phyloP scores from a whole-genome alignment of 2,797 vertebrate species.

The Gallirallus australis region DNA sequence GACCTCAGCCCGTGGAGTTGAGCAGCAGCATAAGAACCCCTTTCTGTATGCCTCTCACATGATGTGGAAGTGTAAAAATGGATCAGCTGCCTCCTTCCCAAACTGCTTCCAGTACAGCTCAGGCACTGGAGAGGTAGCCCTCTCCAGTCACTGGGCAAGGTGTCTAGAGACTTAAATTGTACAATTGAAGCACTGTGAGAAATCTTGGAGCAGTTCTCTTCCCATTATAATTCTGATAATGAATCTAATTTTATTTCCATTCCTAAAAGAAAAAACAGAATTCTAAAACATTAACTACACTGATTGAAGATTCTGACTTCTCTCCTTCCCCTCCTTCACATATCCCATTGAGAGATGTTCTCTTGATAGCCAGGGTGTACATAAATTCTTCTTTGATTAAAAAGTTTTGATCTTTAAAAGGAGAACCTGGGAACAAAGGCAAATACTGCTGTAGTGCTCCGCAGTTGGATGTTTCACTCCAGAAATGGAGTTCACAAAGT shows the following conservation, averaged over 20 bases:
- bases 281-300: background rate
- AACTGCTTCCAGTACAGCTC: background rate
- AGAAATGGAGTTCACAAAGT: background rate
- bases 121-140: no score
- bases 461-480: background rate
- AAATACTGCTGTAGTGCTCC: background rate
- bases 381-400: background rate
- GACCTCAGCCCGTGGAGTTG: background rate
- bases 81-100: background rate
- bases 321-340: background rate
- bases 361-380: background rate
- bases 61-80: background rate
- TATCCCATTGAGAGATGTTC: background rate
- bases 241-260: background rate
- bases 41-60: background rate
- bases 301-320: background rate
- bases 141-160: accelerated
- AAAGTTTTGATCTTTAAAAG: background rate
- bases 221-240: background rate
- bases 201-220: background rate
- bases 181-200: background rate
- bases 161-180: background rate
- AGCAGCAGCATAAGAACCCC: background rate
- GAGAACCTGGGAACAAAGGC: background rate
- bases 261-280: background rate